Conservation (phyloP, 2,888 invertebrate genomes). For the Doris montereyensis region DNA sequence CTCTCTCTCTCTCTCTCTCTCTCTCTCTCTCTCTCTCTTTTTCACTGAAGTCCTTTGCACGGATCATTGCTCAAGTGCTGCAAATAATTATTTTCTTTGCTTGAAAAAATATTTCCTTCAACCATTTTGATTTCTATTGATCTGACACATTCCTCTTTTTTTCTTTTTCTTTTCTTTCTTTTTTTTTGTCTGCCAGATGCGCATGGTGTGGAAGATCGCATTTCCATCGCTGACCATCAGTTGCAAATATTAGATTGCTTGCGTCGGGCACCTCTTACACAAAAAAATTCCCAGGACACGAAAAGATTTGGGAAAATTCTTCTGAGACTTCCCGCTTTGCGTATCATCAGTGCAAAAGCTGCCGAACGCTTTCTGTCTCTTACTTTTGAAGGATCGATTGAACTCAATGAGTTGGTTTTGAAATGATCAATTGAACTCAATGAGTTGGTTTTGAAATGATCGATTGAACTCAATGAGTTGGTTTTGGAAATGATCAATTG, state of each 20-base stretch:
- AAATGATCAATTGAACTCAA: constrained; percentile 71
- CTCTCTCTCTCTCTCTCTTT: neutral
- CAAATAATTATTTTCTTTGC: too few relatives aligned
- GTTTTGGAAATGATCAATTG: constrained; percentile 70
- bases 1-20: neutral
- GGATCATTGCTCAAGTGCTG: too few relatives aligned
- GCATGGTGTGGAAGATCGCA: constrained; percentile 65
- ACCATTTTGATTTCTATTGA: too few relatives aligned
- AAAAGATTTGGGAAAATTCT: constrained; percentile 69
- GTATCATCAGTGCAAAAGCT: constrained; percentile 71
- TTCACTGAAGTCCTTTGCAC: too few relatives aligned
- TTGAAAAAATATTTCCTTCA: too few relatives aligned
- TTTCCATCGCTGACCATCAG: constrained; percentile 64
- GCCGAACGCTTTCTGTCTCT: constrained; percentile 70
- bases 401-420: constrained; percentile 69
- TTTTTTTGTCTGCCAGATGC: constrained; percentile 62
- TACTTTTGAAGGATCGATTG: constrained; percentile 68
- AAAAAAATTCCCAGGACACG: constrained; percentile 58
- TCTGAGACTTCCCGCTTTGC: constrained; percentile 69
- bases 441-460: constrained; percentile 71
- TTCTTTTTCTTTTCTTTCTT: neutral
- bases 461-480: constrained; percentile 67
- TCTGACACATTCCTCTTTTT: too few relatives aligned
- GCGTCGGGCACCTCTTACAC: constrained; percentile 61
- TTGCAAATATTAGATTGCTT: constrained; percentile 68